Base-by-base conservation (phyloP, 2,888 invertebrate species). In the Deilephila porcellus region DNA sequence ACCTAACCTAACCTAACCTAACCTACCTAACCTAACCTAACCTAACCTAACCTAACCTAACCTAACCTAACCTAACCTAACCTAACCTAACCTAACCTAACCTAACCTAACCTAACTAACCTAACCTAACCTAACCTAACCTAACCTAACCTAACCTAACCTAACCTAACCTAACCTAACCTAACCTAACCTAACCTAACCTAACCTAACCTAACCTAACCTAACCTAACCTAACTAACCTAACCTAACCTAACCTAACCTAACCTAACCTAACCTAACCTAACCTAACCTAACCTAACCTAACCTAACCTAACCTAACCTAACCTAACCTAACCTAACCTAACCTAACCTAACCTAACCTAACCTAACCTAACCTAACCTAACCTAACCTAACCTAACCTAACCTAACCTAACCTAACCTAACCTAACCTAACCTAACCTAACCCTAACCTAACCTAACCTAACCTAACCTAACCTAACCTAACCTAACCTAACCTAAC, bases 191-290 rank as follows among this genome's bases (percentile, higher is more conserved):
- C 32, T 32, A 74, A 76, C 75, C 75, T 76, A 76, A 76, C 75
- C 75, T 74, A 76, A 76, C 75, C 75, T 74, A 75, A 75, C 75
- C 74, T 73, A 73, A 74, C 74, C 74, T 71, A 74, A 75, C 74
- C 74, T 76, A 76, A 76, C 76, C 76, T 74, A 76, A 76, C 76
- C 74, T 76, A 76, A 76, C 76, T 74, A 74, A 74, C 74, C 73
- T 74, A 74, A 74, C 75, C 75, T 73, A 75, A 56, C 75, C 75
- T 75, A 75, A 75, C 75, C 75, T 75, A 70, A 75, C 72, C 75
- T 72, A 72, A 74, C 72, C 74, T 71, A 72, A 74, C 74, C 74
- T 72, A 75, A 75, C 75, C 75, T 75, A 75, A 75, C 75, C 75
- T 73, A 75, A 72, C 75, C 75, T 73, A 75, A 75, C 75, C 75